These are phyloP conservation scores for Prunella fulvescens DNA, from an alignment of 2,113 vertebrate genomes.

Conservation along the genomic window DNA sequence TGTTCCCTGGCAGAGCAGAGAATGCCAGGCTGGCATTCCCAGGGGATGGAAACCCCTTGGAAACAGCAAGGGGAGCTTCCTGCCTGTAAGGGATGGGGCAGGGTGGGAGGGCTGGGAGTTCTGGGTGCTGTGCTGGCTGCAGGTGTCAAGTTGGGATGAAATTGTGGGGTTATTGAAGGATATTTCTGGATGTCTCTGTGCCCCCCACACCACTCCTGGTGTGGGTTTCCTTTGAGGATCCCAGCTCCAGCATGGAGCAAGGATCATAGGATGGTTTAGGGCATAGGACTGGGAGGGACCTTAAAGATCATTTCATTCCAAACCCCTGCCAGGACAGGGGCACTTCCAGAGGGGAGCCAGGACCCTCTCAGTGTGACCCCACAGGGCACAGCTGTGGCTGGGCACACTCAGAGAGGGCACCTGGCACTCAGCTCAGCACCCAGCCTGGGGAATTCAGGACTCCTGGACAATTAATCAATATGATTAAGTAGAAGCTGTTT, in stretches of 20 bases:
- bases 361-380: fast-evolving
- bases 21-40: neutral
- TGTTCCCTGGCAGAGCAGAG: fast-evolving
- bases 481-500: neutral
- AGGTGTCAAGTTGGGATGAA: neutral
- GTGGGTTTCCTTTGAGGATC: neutral
- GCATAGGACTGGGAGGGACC: neutral
- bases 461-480: neutral
- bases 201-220: fast-evolving
- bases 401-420: neutral
- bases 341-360: fast-evolving
- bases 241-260: neutral
- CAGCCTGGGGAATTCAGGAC: neutral
- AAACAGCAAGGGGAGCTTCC: neutral
- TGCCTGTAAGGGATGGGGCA: fast-evolving
- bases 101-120: fast-evolving
- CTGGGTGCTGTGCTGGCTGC: neutral
- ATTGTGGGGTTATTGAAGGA: fast-evolving
- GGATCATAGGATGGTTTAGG: neutral
- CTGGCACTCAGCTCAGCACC: neutral
- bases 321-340: neutral
- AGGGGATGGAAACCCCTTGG: neutral
- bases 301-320: neutral
- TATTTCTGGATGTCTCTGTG: neutral
- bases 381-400: neutral